A percentile compares a stretch with the other conserved stretches of the same genome.
phyloP scores from a whole-genome alignment of 2,888 invertebrate species.

The Tipula unca region DNA sequence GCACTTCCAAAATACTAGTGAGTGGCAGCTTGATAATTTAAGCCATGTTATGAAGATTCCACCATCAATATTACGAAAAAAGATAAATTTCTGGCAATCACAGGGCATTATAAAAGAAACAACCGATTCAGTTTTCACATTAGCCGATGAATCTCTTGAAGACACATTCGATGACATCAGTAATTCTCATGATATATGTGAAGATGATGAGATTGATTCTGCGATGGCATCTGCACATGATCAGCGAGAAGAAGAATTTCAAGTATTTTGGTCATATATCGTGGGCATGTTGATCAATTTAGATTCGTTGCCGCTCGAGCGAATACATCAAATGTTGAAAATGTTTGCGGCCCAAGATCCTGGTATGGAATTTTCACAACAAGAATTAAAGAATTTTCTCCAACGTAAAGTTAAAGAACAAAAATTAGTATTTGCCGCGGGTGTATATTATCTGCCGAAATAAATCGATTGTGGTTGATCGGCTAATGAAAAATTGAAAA shows the following conservation, averaged over 20 bases:
- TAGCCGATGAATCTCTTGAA: constrained; percentile 58
- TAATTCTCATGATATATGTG: constrained; percentile 52
- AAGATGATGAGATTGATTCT: constrained; percentile 87
- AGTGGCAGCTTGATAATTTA: constrained; percentile 82
- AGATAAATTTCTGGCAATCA: constrained; percentile 92
- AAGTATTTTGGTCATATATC: constrained; percentile 88
- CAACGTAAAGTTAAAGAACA: constrained; percentile 90
- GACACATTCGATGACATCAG: constrained; percentile 48
- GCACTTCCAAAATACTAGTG: constrained; percentile 83
- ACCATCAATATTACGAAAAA: constrained; percentile 70
- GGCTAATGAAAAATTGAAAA: background rate
- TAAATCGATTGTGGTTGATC: constrained; percentile 26
- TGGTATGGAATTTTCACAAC: constrained; percentile 77
- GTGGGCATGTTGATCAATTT: constrained; percentile 95
- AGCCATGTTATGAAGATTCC: constrained; percentile 82
- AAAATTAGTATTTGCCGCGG: constrained; percentile 73
- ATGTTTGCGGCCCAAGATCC: constrained; percentile 94
- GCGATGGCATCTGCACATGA: constrained; percentile 92
- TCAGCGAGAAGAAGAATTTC: constrained; percentile 83
- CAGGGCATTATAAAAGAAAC: constrained; percentile 77
- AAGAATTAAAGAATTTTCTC: constrained; percentile 80
- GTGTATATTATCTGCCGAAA: constrained; percentile 82
- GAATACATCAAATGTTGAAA: constrained; percentile 93
- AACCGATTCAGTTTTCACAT: constrained; percentile 60
- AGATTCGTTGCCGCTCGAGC: constrained; percentile 80